Evolutionary conservation across 2,888 invertebrate species (phyloP).

Genomic region (Lithophane semibrunnea): DNA sequence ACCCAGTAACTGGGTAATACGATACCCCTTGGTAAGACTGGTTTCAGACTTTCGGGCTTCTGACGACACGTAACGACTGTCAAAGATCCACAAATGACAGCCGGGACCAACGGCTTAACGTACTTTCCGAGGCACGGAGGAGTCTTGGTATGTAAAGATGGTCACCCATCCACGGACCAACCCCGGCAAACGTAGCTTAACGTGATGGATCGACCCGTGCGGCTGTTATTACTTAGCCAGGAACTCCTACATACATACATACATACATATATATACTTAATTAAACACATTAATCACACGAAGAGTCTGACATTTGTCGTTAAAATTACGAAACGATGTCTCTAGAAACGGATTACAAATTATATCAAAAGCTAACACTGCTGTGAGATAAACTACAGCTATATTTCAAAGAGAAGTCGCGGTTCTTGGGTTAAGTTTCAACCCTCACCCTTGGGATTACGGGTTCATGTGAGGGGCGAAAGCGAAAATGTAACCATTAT

Average conservation of each 20-base stretch:
- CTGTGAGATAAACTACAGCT: constrained; percentile 74
- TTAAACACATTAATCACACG: constrained; percentile 53
- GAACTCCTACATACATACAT: neutral
- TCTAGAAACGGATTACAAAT: constrained; percentile 70
- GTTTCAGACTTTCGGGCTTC: no score
- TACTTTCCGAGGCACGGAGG: no score
- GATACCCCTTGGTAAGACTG: no score
- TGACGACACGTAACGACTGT: no score
- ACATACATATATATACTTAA: constrained; percentile 26
- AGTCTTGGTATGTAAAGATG: no score
- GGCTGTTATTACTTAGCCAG: no score
- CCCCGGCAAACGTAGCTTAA: no score
- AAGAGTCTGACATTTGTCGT: constrained; percentile 54
- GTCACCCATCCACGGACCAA: no score
- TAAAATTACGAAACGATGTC: constrained; percentile 69
- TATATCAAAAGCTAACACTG: constrained; percentile 71
- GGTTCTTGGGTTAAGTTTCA: constrained; percentile 74
- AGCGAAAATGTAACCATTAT: constrained; percentile 2
- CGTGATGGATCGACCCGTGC: no score
- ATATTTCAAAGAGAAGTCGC: constrained; percentile 76
- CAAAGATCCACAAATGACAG: no score
- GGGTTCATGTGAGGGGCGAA: constrained; percentile 21
- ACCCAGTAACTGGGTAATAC: no score
- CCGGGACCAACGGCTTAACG: no score
- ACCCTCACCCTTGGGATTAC: constrained; percentile 63